Conservation (phyloP, 2,113 vertebrate species). For the Dipodomys spectabilis region DNA sequence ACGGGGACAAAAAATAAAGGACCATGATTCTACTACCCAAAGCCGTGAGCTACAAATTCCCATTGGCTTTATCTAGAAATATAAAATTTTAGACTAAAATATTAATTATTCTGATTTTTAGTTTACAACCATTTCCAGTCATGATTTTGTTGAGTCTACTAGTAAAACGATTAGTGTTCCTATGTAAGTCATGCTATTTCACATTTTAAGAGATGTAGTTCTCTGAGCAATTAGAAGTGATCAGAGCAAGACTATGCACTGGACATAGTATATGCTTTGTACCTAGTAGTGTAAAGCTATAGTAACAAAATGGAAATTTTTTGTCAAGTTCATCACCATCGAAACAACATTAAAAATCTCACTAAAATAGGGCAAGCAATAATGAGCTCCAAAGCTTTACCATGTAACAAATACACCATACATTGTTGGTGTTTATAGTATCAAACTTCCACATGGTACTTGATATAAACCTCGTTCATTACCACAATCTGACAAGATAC, state of each 20-base stretch:
- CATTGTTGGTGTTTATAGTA: not conserved
- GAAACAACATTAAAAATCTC: not conserved
- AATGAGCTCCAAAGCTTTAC: not conserved
- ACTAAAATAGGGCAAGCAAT: not conserved
- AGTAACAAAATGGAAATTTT: not conserved
- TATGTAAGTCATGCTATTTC: not conserved
- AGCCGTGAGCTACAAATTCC: not conserved
- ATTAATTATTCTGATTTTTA: not conserved
- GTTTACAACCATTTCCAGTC: no score
- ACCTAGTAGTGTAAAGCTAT: not conserved
- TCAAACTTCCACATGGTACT: not conserved
- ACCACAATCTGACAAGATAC: not conserved
- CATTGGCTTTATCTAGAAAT: not conserved
- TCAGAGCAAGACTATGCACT: not conserved
- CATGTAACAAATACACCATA: not conserved
- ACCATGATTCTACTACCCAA: not conserved
- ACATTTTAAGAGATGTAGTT: conserved; percentile 20
- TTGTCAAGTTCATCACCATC: not conserved
- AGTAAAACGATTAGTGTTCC: not conserved
- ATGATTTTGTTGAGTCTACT: not conserved
- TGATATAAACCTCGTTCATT: not conserved
- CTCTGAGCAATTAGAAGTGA: conserved; percentile 38
- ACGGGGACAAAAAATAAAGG: not conserved
- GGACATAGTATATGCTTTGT: no score
- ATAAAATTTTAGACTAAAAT: not conserved